Evolutionary conservation across 2,888 invertebrate species (phyloP).

Genomic region (Eupithecia tripunctaria): DNA sequence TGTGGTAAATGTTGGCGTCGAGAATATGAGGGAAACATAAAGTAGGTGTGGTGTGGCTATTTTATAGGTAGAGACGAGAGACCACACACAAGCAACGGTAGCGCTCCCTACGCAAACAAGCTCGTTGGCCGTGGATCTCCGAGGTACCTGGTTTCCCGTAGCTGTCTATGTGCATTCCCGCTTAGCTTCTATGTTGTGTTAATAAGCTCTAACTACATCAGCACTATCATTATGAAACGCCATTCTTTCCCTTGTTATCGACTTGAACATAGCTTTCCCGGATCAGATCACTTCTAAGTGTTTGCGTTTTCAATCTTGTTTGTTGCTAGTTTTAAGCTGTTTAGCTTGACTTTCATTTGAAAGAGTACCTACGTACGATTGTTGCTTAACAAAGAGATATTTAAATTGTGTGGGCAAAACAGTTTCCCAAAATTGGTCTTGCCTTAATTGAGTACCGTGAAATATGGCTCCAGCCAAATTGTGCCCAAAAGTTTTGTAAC

Average conservation of each 20-base stretch:
- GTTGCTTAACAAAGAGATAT: slow-evolving; percentile 27
- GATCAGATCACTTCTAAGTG: slow-evolving; percentile 58
- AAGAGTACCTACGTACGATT: not conserved
- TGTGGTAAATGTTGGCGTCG: slow-evolving; percentile 23
- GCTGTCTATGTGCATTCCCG: slow-evolving; percentile 65
- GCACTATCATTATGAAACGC: slow-evolving; percentile 74
- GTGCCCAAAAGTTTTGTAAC: slow-evolving; percentile 71
- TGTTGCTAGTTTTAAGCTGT: slow-evolving; percentile 35
- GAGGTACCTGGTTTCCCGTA: slow-evolving; percentile 56
- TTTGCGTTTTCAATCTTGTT: slow-evolving; percentile 49
- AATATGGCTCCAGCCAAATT: slow-evolving; percentile 73
- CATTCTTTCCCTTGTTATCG: slow-evolving; percentile 76
- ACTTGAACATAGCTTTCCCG: slow-evolving; percentile 62
- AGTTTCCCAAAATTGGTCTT: slow-evolving; percentile 55
- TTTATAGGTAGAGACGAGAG: slow-evolving; percentile 52
- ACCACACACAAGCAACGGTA: slow-evolving; percentile 75
- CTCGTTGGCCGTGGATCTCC: slow-evolving; percentile 62
- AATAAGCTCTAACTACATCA: slow-evolving; percentile 76
- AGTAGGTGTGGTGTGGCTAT: slow-evolving; percentile 44
- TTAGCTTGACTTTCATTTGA: slow-evolving; percentile 8
- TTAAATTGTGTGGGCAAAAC: slow-evolving; percentile 62
- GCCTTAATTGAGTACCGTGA: slow-evolving; percentile 74
- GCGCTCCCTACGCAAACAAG: slow-evolving; percentile 73
- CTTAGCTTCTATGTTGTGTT: slow-evolving; percentile 68
- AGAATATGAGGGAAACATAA: slow-evolving; percentile 39